phyloP scores from a whole-genome alignment of 2,888 invertebrate genomes.

The Fragum fragum region DNA sequence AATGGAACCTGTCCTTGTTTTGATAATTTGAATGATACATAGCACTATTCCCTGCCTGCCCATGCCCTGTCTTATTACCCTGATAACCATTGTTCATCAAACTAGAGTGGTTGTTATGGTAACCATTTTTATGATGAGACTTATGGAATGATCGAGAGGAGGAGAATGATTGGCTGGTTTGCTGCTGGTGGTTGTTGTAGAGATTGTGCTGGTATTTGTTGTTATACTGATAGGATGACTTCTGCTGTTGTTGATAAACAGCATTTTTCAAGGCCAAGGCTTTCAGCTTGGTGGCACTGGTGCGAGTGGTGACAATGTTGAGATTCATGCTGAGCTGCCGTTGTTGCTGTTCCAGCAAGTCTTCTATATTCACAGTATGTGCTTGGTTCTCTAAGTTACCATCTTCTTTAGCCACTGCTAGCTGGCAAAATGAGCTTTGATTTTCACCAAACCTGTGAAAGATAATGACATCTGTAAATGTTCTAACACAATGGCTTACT shows the following conservation, averaged over 20 bases:
- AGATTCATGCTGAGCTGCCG: constrained; percentile 66
- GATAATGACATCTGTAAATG: too few species aligned
- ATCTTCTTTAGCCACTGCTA: constrained; percentile 77
- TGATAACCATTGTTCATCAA: constrained; percentile 20
- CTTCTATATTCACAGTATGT: constrained; percentile 76
- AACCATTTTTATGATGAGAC: constrained; percentile 36
- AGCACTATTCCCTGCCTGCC: constrained; percentile 18
- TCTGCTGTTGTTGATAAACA: constrained; percentile 61
- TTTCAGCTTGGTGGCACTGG: constrained; percentile 66
- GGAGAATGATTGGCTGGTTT: constrained; percentile 8
- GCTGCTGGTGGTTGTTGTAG: constrained; percentile 57
- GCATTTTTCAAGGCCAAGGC: constrained; percentile 68
- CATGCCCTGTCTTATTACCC: constrained; percentile 34
- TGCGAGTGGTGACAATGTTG: constrained; percentile 74
- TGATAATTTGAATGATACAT: constrained; percentile 16
- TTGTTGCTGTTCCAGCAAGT: constrained; percentile 72
- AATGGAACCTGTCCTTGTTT: constrained; percentile 60
- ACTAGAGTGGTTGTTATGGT: constrained; percentile 40
- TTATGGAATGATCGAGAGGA: constrained; percentile 59
- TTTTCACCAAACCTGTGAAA: constrained; percentile 80
- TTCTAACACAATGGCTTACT: too few species aligned
- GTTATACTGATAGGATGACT: constrained; percentile 52
- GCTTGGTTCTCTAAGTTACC: constrained; percentile 77
- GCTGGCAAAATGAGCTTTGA: constrained; percentile 78
- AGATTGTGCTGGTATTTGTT: constrained; percentile 70